phyloP scores from a whole-genome alignment of 2,888 invertebrate genomes.

The Bellardia pandia region DNA sequence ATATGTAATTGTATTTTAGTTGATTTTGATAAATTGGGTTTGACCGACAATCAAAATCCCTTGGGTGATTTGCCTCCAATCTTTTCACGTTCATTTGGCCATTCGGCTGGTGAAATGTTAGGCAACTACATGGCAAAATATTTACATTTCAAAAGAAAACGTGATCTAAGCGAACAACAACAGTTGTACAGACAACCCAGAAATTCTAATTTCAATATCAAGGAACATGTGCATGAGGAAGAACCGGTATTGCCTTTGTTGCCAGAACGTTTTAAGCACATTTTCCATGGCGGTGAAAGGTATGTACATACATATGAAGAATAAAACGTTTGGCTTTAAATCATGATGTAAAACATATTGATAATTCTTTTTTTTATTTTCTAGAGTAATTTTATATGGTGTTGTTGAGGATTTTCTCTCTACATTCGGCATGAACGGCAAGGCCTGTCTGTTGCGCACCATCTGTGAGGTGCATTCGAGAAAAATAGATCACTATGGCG shows the following conservation, averaged over 20 bases:
- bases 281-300: slow-evolving; percentile 92
- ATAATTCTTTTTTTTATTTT: slow-evolving; percentile 61
- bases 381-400: slow-evolving; percentile 90
- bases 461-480: slow-evolving; percentile 95
- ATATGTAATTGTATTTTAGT: slow-evolving; percentile 85
- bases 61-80: slow-evolving; percentile 91
- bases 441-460: slow-evolving; percentile 91
- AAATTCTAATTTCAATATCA: slow-evolving; percentile 73
- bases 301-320: slow-evolving; percentile 47
- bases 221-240: slow-evolving; percentile 60
- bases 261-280: slow-evolving; percentile 84
- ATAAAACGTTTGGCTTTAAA: neutral
- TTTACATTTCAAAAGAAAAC: slow-evolving; percentile 86
- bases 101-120: slow-evolving; percentile 87
- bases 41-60: slow-evolving; percentile 95
- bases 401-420: slow-evolving; percentile 91
- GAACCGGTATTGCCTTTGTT: slow-evolving; percentile 81
- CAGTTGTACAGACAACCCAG: slow-evolving; percentile 39
- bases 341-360: slow-evolving; percentile 25
- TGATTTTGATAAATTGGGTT: slow-evolving; percentile 92
- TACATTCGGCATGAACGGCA: slow-evolving; percentile 92
- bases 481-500: slow-evolving; percentile 90
- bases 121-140: slow-evolving; percentile 91
- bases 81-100: slow-evolving; percentile 90
- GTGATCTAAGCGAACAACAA: slow-evolving; percentile 83